A percentile compares a stretch with the other conserved stretches of the same genome.
Evolutionary conservation across 2,797 vertebrate genomes (phyloP).

Genomic region (Crocidura indochinensis): DNA sequence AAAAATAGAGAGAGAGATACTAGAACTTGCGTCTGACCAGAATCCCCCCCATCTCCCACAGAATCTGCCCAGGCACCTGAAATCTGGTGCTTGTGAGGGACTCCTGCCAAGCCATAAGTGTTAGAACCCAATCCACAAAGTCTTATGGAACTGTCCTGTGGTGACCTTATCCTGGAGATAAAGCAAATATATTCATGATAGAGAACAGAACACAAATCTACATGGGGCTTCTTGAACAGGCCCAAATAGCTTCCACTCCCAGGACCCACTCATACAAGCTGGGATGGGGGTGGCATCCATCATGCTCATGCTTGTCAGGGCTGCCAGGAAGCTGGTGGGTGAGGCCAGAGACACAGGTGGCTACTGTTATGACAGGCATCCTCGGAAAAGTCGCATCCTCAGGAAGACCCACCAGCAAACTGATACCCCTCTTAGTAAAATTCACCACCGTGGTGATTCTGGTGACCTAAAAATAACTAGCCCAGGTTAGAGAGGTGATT

Average conservation of each 20-base stretch:
- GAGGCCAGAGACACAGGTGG: neutral
- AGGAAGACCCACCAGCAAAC: neutral
- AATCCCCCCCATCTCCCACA: neutral
- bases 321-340: neutral
- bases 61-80: neutral
- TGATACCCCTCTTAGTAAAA: slow-evolving; percentile 76
- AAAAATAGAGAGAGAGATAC: neutral
- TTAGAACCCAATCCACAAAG: no score
- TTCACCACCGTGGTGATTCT: slow-evolving; percentile 33
- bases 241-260: neutral
- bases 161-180: neutral
- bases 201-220: neutral
- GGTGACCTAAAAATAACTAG: slow-evolving; percentile 64
- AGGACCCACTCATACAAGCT: no score
- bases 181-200: fast-evolving
- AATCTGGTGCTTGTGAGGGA: fast-evolving
- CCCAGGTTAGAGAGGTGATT: neutral
- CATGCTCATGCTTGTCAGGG: no score
- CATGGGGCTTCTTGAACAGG: neutral
- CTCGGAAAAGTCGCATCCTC: neutral
- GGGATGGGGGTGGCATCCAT: no score
- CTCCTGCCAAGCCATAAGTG: fast-evolving
- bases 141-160: neutral
- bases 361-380: neutral
- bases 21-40: neutral